Evolutionary conservation across 1,140 invertebrate genomes (phyloP), one percentile per base, ranked within the genome.

Genomic region (Grapholita molesta): DNA sequence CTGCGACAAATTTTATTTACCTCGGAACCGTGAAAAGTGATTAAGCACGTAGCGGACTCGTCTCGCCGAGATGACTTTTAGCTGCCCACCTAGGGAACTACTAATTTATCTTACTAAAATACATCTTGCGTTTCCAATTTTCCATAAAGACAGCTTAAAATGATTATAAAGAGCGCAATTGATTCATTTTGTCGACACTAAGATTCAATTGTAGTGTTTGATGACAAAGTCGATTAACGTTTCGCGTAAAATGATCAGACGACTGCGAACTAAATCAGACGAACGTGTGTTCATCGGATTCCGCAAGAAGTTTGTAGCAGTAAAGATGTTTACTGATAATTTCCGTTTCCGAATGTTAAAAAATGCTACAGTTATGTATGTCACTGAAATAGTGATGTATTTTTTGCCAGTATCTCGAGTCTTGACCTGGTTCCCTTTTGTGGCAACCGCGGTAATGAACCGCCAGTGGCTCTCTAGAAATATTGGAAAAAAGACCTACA

Each of bases 401-500:
- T 67, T 71, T 69, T 66, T 32, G 21, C 21, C 12, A 9, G 18
- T 52, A 24, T 52, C 55, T 23, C 42, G 33, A 68, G 15, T 52
- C 55, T 61, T 30, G 53, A 68, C 38, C 57, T 55, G 48, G 28
- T 67, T 69, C 69, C 57, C 65, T 35, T 71, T 38, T 32, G 18
- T 57, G 33, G 64, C 53, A 66, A 3, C 11, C n/a, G 25, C 53
- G 35, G 23, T 72, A 61, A 32, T 69, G 21, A 35, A 57, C 25
- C 55, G 12, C 18, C 65, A 30, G 66, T 67, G 57, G 25, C 42
- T 38, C 71, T 67, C 28, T 68, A 18, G 28, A 68, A 66, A 66
- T 42, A 57, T 65, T 25, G 38, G 33, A 57, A 24, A 64, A 35
- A 28, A 21, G n/a, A n/a, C n/a, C n/a, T n/a, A n/a, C n/a, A n/a